These are phyloP conservation scores for Epizoanthus illoricatus DNA, from an alignment of 92 coral and sea anemone genomes.

Conservation along the genomic window DNA sequence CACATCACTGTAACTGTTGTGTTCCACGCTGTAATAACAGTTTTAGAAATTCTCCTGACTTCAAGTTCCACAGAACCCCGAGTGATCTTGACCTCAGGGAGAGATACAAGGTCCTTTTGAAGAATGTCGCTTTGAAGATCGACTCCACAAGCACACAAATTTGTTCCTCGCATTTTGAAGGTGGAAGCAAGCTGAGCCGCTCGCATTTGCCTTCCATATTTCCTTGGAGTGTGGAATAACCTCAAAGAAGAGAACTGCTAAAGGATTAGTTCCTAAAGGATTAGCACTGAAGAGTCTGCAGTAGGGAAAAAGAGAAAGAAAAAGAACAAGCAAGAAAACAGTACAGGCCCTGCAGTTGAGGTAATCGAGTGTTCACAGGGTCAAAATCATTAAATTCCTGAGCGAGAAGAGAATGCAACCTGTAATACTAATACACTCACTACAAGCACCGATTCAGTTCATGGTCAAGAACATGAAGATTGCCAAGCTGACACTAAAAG, in stretches of 20 bases:
- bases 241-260: constrained; percentile 20
- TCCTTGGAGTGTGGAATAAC: constrained; percentile 31
- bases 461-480: constrained; percentile 2
- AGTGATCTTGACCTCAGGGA: constrained; percentile 21
- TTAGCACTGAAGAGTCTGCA: neutral
- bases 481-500: constrained; percentile 39
- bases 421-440: too few relatives aligned
- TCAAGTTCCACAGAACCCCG: constrained; percentile 38
- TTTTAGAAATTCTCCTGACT: constrained; percentile 39
- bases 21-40: constrained; percentile 33
- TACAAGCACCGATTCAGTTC: too few relatives aligned
- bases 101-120: constrained; percentile 4
- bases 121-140: constrained; percentile 38
- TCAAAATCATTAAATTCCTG: too few relatives aligned
- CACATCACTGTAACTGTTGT: constrained; percentile 25
- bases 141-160: constrained; percentile 33
- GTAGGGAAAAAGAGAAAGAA: neutral
- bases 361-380: neutral
- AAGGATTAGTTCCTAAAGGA: too few relatives aligned
- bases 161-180: constrained; percentile 40
- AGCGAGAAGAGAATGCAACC: too few relatives aligned
- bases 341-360: neutral
- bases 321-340: constrained; percentile 24
- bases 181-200: constrained; percentile 36
- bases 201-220: constrained; percentile 46